These are phyloP conservation scores for Sminthopsis crassicaudata DNA, from an alignment of 2,113 vertebrate genomes.

Conservation along the genomic window DNA sequence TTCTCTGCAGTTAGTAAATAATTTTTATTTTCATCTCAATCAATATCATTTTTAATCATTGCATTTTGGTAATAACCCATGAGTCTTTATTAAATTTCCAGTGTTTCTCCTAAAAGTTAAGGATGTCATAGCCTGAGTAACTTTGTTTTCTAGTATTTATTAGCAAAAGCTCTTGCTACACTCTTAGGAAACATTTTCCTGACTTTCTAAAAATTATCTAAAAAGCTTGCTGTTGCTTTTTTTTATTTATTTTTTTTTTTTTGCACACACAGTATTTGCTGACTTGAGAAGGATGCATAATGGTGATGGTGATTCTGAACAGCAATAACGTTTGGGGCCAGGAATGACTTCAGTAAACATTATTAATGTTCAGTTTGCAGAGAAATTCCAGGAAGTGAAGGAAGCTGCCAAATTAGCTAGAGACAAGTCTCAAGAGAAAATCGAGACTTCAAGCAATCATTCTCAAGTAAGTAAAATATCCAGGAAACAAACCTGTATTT, in stretches of 20 bases:
- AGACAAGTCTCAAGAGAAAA: conserved; percentile 97
- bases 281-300: conserved; percentile 14
- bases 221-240: conserved; percentile 25
- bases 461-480: conserved; percentile 89
- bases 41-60: background rate
- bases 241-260: background rate
- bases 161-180: background rate
- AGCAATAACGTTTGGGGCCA: background rate
- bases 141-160: background rate
- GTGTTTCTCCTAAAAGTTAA: background rate
- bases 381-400: conserved; percentile 98
- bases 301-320: background rate
- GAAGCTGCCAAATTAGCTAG: conserved; percentile 94
- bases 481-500: too few species aligned
- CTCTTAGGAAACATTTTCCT: background rate
- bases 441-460: conserved; percentile 92
- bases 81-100: background rate
- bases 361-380: conserved; percentile 92
- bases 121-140: background rate
- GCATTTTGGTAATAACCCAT: background rate
- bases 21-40: background rate
- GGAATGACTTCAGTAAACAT: conserved; percentile 30
- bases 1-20: background rate
- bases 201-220: background rate
- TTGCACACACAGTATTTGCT: background rate